Percentiles rank a stretch among this genome's conserved stretches.
Evolutionary conservation across 2,797 vertebrate genomes (phyloP).

Genomic region (Chiroxiphia lanceolata): DNA sequence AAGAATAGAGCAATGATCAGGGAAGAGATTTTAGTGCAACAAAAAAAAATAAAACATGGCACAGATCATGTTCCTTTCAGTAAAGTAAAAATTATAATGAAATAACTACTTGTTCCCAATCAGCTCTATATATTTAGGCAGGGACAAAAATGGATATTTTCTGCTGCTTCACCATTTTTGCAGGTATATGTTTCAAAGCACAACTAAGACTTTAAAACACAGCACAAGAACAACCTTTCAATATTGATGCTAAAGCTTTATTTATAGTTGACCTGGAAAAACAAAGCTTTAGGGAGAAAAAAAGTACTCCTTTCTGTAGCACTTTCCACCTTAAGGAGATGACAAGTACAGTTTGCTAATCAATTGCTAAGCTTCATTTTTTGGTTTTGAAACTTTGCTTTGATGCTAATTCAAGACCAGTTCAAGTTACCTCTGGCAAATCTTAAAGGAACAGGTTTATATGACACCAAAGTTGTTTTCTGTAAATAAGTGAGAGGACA

Average conservation of each 20-base stretch:
- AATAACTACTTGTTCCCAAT: background rate
- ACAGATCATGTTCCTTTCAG: background rate
- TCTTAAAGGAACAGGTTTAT: background rate
- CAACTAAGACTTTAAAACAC: background rate
- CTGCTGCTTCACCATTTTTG: background rate
- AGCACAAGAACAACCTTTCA: background rate
- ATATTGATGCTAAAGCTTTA: background rate
- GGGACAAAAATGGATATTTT: background rate
- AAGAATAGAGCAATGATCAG: background rate
- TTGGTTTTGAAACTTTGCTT: background rate
- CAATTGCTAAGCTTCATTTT: background rate
- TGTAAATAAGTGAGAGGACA: background rate
- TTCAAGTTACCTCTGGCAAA: background rate
- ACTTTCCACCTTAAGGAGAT: background rate
- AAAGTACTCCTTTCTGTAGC: background rate
- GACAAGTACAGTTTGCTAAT: background rate
- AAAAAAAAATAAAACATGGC: background rate
- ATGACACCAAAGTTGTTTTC: background rate
- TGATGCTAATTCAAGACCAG: background rate
- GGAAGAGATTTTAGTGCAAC: background rate
- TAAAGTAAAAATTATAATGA: background rate
- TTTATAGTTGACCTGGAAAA: constrained; percentile 31
- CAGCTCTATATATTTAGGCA: background rate
- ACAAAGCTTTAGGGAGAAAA: background rate
- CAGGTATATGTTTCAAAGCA: background rate